Percentiles rank a stretch among this genome's conserved stretches.
These are phyloP conservation scores for Clitarchus hookeri DNA, from an alignment of 2,888 invertebrate genomes.

Conservation along the genomic window DNA sequence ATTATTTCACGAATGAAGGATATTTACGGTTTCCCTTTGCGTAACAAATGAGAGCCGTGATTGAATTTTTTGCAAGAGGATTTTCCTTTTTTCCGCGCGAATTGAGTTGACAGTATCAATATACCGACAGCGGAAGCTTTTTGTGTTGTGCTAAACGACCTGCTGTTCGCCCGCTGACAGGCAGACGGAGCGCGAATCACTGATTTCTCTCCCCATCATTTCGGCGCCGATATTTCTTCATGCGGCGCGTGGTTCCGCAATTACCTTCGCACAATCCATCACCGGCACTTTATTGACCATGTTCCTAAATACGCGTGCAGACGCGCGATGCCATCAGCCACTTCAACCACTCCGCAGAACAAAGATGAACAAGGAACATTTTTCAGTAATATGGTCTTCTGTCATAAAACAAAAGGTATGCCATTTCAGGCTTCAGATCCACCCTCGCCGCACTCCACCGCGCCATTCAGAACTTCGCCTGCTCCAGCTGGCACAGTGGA, in stretches of 20 bases:
- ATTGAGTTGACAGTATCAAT: constrained; percentile 3
- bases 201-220: neutral
- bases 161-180: neutral
- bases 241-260: neutral
- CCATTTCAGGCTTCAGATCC: constrained; percentile 18
- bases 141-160: neutral
- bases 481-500: constrained; percentile 20
- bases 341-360: neutral
- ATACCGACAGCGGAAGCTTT: neutral
- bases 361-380: constrained; percentile 26
- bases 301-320: constrained; percentile 11
- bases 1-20: neutral
- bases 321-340: neutral
- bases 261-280: constrained; percentile 14
- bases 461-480: constrained; percentile 26
- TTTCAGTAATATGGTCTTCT: constrained; percentile 30
- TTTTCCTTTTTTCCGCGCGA: neutral
- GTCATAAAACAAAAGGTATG: constrained; percentile 35
- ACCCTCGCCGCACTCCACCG: constrained; percentile 18
- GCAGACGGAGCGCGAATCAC: constrained; percentile 2
- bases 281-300: neutral
- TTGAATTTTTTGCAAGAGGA: neutral
- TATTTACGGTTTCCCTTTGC: neutral
- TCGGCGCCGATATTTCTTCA: constrained; percentile 14
- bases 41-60: neutral